Evolutionary conservation across 64 coral and sea anemone genomes (phyloP).

Genomic region (Platygyra sinensis): DNA sequence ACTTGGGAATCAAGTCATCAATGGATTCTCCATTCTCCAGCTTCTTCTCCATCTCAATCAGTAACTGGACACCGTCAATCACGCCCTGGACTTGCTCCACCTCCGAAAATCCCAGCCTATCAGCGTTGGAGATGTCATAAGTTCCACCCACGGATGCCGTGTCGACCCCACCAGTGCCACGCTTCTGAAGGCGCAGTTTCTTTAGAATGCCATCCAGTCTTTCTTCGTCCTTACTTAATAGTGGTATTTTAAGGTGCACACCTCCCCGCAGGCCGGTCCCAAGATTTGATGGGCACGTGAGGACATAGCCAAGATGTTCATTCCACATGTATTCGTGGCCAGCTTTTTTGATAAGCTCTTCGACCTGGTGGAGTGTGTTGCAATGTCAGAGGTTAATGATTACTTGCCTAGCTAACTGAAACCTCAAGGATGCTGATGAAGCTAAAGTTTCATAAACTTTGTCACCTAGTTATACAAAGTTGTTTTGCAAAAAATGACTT

Average conservation of each 20-base stretch:
- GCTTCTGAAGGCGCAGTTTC: slow-evolving; percentile 77
- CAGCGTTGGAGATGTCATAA: slow-evolving; percentile 89
- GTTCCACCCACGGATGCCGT: slow-evolving; percentile 89
- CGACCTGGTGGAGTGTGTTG: slow-evolving; percentile 31
- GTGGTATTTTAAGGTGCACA: slow-evolving; percentile 81
- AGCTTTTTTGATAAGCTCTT: slow-evolving; percentile 72
- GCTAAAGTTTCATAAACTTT: too few relatives aligned
- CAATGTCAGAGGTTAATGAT: too few relatives aligned
- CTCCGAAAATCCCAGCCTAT: slow-evolving; percentile 83
- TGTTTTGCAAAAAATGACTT: too few relatives aligned
- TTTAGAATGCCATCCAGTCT: slow-evolving; percentile 67
- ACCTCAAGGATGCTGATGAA: too few relatives aligned
- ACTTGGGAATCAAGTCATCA: slow-evolving; percentile 80
- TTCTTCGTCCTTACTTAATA: slow-evolving; percentile 69
- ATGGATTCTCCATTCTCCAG: slow-evolving; percentile 75
- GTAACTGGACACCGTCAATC: slow-evolving; percentile 69
- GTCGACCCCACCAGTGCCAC: slow-evolving; percentile 91
- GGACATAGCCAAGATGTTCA: slow-evolving; percentile 82
- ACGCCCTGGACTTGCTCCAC: slow-evolving; percentile 78
- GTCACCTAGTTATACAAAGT: too few relatives aligned
- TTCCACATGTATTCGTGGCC: slow-evolving; percentile 90
- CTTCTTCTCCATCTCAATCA: slow-evolving; percentile 86
- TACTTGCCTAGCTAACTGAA: too few relatives aligned
- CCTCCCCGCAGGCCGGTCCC: slow-evolving; percentile 88
- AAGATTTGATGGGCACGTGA: slow-evolving; percentile 91